Conservation (phyloP, 2,888 invertebrate genomes). For the Chalcosyrphus nemorum region DNA sequence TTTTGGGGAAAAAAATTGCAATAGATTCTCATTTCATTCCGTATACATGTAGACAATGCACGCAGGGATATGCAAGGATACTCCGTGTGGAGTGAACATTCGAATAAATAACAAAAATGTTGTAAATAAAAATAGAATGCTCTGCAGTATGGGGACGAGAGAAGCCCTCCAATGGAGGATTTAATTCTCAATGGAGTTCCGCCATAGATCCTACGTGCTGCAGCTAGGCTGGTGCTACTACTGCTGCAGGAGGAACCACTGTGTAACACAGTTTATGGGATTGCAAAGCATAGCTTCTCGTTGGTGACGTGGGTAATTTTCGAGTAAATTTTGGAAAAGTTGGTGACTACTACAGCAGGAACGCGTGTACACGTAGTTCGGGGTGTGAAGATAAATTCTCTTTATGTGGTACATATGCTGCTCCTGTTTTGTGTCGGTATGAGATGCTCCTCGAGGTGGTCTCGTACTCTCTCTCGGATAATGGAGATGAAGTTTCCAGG, state of each 20-base stretch:
- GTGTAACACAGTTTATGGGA: conserved; percentile 57
- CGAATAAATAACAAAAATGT: conserved; percentile 68
- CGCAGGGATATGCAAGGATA: conserved; percentile 57
- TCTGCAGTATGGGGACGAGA: not conserved
- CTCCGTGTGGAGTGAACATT: conserved; percentile 35
- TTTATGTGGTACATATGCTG: conserved; percentile 61
- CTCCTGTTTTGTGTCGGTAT: conserved; percentile 22
- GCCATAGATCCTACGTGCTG: conserved; percentile 41
- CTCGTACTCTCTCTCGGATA: conserved; percentile 22
- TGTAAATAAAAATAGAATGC: conserved; percentile 65
- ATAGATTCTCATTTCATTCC: conserved; percentile 66
- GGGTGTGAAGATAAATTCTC: conserved; percentile 60
- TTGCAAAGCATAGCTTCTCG: conserved; percentile 55
- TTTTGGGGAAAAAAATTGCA: conserved; percentile 37
- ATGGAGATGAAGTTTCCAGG: conserved; percentile 49
- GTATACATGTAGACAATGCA: not conserved
- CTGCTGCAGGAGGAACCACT: not conserved
- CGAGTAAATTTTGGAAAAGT: conserved; percentile 69
- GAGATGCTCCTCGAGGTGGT: conserved; percentile 1
- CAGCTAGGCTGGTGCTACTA: conserved; percentile 16
- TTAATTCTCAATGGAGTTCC: conserved; percentile 63
- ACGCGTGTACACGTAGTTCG: conserved; percentile 32
- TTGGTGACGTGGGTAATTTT: conserved; percentile 71
- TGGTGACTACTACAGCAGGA: conserved; percentile 33
- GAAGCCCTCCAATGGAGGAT: conserved; percentile 52